Conservation (phyloP, 2,113 vertebrate genomes). For the Protobothrops mucrosquamatus region DNA sequence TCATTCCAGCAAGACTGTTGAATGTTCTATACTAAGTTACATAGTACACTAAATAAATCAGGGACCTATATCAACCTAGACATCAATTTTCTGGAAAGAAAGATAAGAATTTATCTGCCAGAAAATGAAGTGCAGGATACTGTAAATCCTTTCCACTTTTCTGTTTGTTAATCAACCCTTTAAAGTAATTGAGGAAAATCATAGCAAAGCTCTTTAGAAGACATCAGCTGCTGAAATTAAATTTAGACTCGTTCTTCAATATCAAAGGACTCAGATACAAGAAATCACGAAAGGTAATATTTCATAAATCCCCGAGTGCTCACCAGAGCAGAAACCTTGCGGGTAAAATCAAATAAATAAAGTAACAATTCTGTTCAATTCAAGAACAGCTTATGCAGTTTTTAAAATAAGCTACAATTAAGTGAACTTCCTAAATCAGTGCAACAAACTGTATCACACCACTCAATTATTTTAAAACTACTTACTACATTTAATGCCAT, state of each 20-base stretch:
- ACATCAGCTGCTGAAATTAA: neutral
- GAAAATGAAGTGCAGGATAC: neutral
- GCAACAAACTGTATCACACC: neutral
- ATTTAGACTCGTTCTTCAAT: neutral
- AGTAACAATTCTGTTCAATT: neutral
- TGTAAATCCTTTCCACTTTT: neutral
- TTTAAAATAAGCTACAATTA: neutral
- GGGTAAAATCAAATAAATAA: neutral
- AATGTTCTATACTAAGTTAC: neutral
- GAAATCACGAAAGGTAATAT: neutral
- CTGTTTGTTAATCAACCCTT: neutral
- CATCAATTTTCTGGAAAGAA: neutral
- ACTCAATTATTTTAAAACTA: neutral
- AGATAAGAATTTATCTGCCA: neutral
- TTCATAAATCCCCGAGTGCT: neutral
- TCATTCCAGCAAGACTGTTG: neutral
- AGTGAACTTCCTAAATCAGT: neutral
- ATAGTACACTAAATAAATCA: neutral
- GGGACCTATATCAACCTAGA: neutral
- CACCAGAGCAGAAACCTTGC: neutral
- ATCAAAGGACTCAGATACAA: neutral
- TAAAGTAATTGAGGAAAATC: neutral
- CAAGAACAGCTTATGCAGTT: neutral
- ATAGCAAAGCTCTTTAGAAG: neutral
- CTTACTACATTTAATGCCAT: neutral